These are phyloP conservation scores for Tapirus indicus DNA, from an alignment of 2,797 vertebrate genomes.

Conservation along the genomic window DNA sequence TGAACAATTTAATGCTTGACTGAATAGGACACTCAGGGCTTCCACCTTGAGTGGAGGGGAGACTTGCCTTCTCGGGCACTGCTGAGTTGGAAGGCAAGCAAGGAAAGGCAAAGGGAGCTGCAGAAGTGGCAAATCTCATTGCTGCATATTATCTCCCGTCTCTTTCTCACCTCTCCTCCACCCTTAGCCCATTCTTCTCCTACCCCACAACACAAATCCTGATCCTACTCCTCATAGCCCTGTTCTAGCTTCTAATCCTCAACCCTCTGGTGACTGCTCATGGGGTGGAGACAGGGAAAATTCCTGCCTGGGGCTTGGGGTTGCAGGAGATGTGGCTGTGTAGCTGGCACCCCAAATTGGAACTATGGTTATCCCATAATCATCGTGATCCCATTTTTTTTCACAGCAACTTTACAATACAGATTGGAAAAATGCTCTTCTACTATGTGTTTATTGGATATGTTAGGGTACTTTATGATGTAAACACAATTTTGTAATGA, in stretches of 20 bases:
- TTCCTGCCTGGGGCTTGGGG: not conserved
- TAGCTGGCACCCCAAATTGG: not conserved
- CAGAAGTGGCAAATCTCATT: not conserved
- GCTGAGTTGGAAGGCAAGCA: not conserved
- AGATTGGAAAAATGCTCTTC: not conserved
- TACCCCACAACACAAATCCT: not conserved
- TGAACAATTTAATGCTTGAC: not conserved
- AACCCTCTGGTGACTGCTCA: not conserved
- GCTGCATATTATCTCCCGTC: accelerated
- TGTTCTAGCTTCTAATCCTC: not conserved
- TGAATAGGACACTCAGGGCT: not conserved
- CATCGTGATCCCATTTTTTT: not conserved
- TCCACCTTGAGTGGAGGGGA: not conserved
- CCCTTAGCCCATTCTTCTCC: not conserved
- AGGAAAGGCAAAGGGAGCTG: not conserved
- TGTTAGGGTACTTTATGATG: not conserved
- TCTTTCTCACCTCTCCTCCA: not conserved
- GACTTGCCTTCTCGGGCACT: not conserved
- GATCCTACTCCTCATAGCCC: not conserved
- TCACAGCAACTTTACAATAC: not conserved
- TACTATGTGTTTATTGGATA: not conserved
- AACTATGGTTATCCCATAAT: not conserved
- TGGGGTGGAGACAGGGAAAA: not conserved
- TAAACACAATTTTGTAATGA: not conserved
- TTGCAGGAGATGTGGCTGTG: not conserved